Evolutionary conservation across 2,797 vertebrate genomes (phyloP), one percentile per base, ranked within the genome.

Genomic region (Psittacula derbiana): DNA sequence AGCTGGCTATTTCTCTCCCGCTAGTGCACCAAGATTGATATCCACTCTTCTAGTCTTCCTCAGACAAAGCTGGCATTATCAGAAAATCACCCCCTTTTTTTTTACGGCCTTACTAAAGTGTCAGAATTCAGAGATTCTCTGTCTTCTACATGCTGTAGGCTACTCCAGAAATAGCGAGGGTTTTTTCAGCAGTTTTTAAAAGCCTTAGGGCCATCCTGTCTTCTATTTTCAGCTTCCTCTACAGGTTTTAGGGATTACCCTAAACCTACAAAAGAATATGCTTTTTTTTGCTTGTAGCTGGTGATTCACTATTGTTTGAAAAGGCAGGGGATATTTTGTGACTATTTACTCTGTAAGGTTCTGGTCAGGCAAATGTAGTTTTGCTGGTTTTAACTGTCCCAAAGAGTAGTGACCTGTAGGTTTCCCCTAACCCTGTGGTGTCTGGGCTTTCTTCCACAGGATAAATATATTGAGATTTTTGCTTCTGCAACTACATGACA

Each of bases 161-260:
- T 89, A 88, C 74, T 92, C 92, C 47, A 83, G 82, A 86, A 92
- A 84, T 60, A 90, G 71, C 69, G 57, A 57, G 19, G 2, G 11
- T 58, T 80, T 78, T 93, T 85, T 85, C 90, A 94, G 58, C 80
- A 93, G 82, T 95, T 95, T 93, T 88, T 94, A 81, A 94, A 95
- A 91, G 93, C 97, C 95, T 87, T 90, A 67, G 95, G 96, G 94
- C 85, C 94, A 95, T 97, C 92, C 93, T 96, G 94, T 92, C 92
- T 96, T 93, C 88, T 95, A 87, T 97, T 93, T 90, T 96, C 89
- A 90, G 80, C 96, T 95, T 97, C 94, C 91, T 93, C 83, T 92
- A 61, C 92, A 95, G 80, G 74, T 95, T 90, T 95, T 95, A 95
- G 91, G 94, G 92, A 94, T 96, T 95, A 95, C 86, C 27, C 53